Evolutionary conservation across 2,797 vertebrate genomes (phyloP), one percentile per base, ranked within the genome.

Genomic region (Falco naumanni): DNA sequence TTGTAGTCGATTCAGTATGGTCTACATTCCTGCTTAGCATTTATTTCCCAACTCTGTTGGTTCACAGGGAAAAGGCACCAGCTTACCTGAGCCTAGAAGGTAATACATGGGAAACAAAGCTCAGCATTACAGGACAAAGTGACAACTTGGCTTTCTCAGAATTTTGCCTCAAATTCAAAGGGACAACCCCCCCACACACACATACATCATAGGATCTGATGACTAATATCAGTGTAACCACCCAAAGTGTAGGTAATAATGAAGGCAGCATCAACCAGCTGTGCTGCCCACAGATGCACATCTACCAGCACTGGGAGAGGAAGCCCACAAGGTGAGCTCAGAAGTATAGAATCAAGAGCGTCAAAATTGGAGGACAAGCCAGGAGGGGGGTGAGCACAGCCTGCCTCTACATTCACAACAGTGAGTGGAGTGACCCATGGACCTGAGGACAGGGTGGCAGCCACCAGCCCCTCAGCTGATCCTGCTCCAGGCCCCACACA

Each of bases 401-500:
- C 81, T 63, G 63, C 17, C 51, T 37, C 48, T 57, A 18, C 12
- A 11, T 13, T 50, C 5, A 1, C 43, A 74, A 4, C 29, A 47
- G 20, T 0, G 0, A 79, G 11, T 9, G 4, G 39, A 89, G 29
- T 5, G 2, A 69, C 31, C 22, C 5, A 1, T 0, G 0, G 37
- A 41, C 50, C 19, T 50, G 37, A 43, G 11, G 71, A 61, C 17
- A 47, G 60, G 11, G 29, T 43, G 34, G 29, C 57, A 78, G 65
- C 61, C 69, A 66, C 19, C 47, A 84, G 39, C 16, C 33, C 13
- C 13, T 65, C 39, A 50, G 34, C 28, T 61, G 39, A 83, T 9
- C 7, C 15, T 11, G 1, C 9, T 25, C 13, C 34, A 48, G 31
- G 22, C 33, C 29, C 33, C 13, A 5, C 2, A 2, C 2, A 1